Base-by-base conservation (phyloP, 2,888 invertebrate species). In the Drosophila glabriapex region DNA sequence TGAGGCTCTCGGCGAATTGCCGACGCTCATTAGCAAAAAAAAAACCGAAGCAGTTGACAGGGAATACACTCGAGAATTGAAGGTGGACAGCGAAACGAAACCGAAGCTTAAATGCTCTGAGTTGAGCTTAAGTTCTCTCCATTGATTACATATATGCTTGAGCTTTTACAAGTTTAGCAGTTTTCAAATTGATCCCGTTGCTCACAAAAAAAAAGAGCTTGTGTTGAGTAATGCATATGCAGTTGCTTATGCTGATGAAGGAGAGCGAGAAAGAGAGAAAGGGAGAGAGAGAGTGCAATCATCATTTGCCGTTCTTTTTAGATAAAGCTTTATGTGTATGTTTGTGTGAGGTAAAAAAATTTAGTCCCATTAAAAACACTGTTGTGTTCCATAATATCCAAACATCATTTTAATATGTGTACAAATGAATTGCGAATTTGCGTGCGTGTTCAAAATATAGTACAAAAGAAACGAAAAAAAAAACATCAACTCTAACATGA, bases 21-120 rank as follows among this genome's bases (percentile, higher is more conserved):
- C 69, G 80, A 65, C 68, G 74, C 81, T 79, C 74, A 85, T 85
- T 83, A 82, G 73, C 74, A 61, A 43, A 37, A 37, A 37, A 35
- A 71, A 55, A 80, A 41, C 63, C 69, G 68, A 88, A 83, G 58
- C 75, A 82, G 78, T 82, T 83, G 80, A 76, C 86, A 85, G 82
- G 78, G 66, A 65, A 65, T 55, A 52, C 55, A 52, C 49, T 65
- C 66, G 65, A 58, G 31, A 54, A 49, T 66, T 25, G 55, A 64
- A 62, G 53, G 33, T 68, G 60, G 58, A 43, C 19, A 43, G 33
- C 25, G 25, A 28, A 16, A 31, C n/a, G 9, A 53, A 55, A 25
- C 31, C 71, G 73, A 78, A 68, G 29, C 16, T 25, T 14, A 33
- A 67, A 75, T 80, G 66, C 85, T 50, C 78, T 80, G 37, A 25